Evolutionary conservation across 2,888 invertebrate species (phyloP), one percentile per base, ranked within the genome.

Genomic region (Himalopsyche kuldschensis): DNA sequence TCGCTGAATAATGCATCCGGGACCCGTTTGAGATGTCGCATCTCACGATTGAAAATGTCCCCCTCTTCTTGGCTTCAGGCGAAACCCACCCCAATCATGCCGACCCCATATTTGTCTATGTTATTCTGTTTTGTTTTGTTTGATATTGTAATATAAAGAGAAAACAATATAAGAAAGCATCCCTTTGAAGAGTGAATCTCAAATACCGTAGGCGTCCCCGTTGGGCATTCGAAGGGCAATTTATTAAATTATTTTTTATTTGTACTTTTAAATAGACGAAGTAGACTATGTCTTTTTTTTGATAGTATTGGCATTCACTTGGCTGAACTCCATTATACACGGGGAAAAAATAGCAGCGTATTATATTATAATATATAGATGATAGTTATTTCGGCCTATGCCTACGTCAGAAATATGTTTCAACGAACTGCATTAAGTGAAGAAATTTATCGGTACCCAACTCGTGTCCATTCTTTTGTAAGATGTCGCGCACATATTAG

Each of bases 1-100:
- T 31, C 69, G 20, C 32, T 83, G 83, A 83, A 83, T 83, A 78
- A 83, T 83, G 80, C 83, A 83, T 83, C 15, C 4, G 10, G 15
- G 27, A 69, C 10, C 27, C 27, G 69, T 69, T 69, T 69, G 69
- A 69, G 30, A 27, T 69, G 69, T 27, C 69, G 69, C 69, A 69
- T 69, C 69, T 30, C 69, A 11, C 69, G 69, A 69, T 69, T 69
- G 69, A 69, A 69, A 69, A 69, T 11, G 11, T 27, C 27, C 69
- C 69, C 69, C 69, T 69, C 30, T 6, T 69, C 69, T 30, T 15
- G 30, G 27, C 69, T 30, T 15, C 24, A 69, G 69, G 69, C 69
- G 69, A 69, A 30, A 69, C 69, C 69, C 69, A 69, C 69, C 69
- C 69, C 27, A 69, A 69, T 69, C 69, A 69, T 30, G 15, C 55